Evolutionary conservation across 2,113 vertebrate species (phyloP), one percentile per base, ranked within the genome.

Genomic region (Callaeas wilsoni): DNA sequence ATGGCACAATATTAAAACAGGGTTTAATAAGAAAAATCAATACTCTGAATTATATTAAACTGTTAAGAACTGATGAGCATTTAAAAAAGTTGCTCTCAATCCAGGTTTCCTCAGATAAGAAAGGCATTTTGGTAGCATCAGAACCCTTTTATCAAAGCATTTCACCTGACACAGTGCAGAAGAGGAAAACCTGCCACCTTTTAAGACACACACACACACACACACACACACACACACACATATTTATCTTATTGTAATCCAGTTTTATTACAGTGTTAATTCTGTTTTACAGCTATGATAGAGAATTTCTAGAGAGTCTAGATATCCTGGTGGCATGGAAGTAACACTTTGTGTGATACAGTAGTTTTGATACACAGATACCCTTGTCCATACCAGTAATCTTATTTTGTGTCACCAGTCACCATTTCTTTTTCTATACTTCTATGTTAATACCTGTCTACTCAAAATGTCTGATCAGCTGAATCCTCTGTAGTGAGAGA

Each of bases 21-120:
- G 77, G 41, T 78, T 89, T 80, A 87, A 71, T 91, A 68, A 93
- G 49, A 84, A 70, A 88, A 91, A 68, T 74, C 78, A 94, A 74
- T 94, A 76, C 7, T 73, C 35, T 67, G n/a, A 83, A 87, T 82
- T 90, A 68, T 42, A 53, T 79, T 82, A 81, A 87, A 74, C 7
- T 44, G 6, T 44, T 63, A 77, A 62, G 53, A 84, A 64, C 30
- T 70, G 30, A 87, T 65, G 18, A 75, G 11, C 8, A 42, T 77
- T 78, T 80, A 4, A 35, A 53, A 80, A 89, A 89, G 37, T 55
- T 88, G 5, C 12, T 69, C 27, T 94, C 37, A 80, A 12, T 56
- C 10, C 18, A 19, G 42, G 12, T 63, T 86, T 67, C 41, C 39
- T 78, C 42, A 67, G 18, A 20, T 71, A 77, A 83, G 17, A 42